Evolutionary conservation across 2,888 invertebrate genomes (phyloP).

Genomic region (Nymphalis c-album): DNA sequence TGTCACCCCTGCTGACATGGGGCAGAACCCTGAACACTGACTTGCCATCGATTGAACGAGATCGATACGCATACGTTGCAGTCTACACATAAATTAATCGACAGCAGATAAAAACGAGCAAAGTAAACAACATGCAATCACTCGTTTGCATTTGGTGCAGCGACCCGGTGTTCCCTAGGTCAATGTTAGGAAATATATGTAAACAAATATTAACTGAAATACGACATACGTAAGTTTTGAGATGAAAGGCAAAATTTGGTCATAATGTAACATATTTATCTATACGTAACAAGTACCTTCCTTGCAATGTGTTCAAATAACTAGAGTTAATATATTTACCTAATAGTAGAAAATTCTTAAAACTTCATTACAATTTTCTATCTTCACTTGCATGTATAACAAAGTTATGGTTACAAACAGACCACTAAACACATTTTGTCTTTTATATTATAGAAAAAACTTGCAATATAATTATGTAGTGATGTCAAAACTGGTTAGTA

Average conservation of each 20-base stretch:
- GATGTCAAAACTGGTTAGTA: background rate
- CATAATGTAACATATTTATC: background rate
- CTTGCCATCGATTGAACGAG: constrained; percentile 58
- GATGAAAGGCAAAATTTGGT: constrained; percentile 5
- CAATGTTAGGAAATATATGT: constrained; percentile 6
- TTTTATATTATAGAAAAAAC: background rate
- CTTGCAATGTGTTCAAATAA: constrained; percentile 42
- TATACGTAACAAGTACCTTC: constrained; percentile 39
- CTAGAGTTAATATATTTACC: constrained; percentile 25
- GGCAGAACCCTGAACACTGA: constrained; percentile 76
- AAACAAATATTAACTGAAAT: constrained; percentile 12
- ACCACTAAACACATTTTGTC: constrained; percentile 1
- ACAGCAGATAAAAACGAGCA: constrained; percentile 16
- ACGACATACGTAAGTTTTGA: background rate
- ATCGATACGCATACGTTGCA: constrained; percentile 65
- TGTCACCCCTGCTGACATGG: constrained; percentile 76
- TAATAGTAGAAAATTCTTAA: constrained; percentile 6
- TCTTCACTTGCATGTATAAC: constrained; percentile 2
- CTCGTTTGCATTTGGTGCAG: constrained; percentile 15
- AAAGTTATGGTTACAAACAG: background rate
- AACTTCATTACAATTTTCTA: constrained; percentile 16
- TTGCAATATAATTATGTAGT: background rate
- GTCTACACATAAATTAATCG: constrained; percentile 40
- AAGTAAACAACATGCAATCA: constrained; percentile 23
- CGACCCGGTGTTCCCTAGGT: constrained; percentile 16